Conservation (phyloP, 2,113 vertebrate species). For the Phyllostomus hastatus region DNA sequence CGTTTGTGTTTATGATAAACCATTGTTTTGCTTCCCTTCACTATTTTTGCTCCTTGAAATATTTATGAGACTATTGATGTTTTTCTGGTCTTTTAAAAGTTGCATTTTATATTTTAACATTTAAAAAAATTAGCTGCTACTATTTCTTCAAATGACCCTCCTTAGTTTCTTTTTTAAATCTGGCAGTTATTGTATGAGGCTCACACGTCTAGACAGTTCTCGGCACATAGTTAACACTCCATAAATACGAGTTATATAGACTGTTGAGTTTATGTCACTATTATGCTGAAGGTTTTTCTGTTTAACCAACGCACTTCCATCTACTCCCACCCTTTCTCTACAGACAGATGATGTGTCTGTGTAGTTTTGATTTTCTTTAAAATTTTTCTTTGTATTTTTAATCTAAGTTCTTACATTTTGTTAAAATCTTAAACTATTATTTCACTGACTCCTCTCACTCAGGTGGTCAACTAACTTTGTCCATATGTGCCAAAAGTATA, state of each 20-base stretch:
- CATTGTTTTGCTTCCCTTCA: background rate
- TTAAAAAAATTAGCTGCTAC: background rate
- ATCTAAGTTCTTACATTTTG: background rate
- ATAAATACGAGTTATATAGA: background rate
- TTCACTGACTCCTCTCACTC: background rate
- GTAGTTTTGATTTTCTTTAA: background rate
- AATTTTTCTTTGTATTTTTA: background rate
- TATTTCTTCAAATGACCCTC: background rate
- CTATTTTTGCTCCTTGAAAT: slow-evolving; percentile 1
- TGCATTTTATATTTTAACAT: background rate
- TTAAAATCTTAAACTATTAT: background rate
- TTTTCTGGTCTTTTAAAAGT: background rate
- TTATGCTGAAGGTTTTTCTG: background rate
- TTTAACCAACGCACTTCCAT: background rate
- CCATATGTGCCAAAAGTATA: background rate
- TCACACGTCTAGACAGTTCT: background rate
- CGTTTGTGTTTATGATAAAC: background rate
- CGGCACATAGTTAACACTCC: background rate
- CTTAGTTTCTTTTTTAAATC: background rate
- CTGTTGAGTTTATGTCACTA: background rate
- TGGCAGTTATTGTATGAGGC: background rate
- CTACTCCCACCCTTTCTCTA: background rate
- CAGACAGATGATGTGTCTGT: background rate
- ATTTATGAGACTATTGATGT: background rate
- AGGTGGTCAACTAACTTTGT: background rate